Evolutionary conservation across 2,797 vertebrate species (phyloP).

Genomic region (Pseudocheirus occidentalis): DNA sequence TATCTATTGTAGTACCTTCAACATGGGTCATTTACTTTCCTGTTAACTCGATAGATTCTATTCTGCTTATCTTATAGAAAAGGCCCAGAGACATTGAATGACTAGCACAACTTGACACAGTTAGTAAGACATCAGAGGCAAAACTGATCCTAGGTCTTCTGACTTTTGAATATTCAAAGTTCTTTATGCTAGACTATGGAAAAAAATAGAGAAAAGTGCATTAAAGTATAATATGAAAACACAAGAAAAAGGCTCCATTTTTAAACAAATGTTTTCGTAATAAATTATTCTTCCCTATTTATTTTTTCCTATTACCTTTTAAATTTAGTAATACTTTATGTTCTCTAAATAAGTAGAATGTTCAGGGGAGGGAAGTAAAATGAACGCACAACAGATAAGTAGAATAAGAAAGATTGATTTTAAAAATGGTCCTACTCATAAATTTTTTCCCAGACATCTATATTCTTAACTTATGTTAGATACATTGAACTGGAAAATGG

Average conservation of each 20-base stretch:
- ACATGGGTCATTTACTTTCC: background rate
- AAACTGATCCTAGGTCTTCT: background rate
- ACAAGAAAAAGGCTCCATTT: background rate
- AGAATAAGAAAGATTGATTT: background rate
- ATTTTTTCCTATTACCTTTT: background rate
- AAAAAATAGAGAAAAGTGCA: background rate
- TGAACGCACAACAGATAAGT: background rate
- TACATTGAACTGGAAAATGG: background rate
- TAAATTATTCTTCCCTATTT: background rate
- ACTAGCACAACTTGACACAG: background rate
- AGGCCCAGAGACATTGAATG: too few species aligned
- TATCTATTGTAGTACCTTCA: background rate
- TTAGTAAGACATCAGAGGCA: background rate
- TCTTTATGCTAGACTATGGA: background rate
- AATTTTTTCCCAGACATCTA: background rate
- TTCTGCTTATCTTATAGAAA: background rate
- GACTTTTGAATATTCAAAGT: background rate
- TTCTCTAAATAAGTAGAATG: slow-evolving; percentile 4
- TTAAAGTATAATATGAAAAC: background rate
- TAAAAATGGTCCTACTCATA: background rate
- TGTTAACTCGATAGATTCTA: background rate
- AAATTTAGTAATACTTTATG: background rate
- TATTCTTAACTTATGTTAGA: background rate
- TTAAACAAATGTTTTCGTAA: background rate
- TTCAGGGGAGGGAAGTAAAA: background rate